Conservation (phyloP, 2,113 vertebrate species). For the Scomber japonicus region DNA sequence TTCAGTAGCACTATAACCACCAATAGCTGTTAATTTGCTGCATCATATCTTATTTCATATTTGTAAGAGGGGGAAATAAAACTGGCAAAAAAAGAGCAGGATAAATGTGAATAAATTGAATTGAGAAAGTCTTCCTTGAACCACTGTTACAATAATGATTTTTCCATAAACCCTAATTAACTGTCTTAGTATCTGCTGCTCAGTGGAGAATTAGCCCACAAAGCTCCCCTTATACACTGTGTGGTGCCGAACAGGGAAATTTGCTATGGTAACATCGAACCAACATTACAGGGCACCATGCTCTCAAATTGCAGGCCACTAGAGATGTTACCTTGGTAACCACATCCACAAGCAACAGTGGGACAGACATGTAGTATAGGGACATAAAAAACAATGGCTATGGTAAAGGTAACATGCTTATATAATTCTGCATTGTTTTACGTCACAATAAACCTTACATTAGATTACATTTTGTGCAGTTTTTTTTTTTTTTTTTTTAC, state of each 20-base stretch:
- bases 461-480: background rate
- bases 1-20: background rate
- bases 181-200: conserved; percentile 61
- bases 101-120: conserved; percentile 36
- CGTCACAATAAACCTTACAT: background rate
- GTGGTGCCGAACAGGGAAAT: conserved; percentile 59
- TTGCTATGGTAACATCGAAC: conserved; percentile 74
- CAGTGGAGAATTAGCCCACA: conserved; percentile 62
- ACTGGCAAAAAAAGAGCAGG: conserved; percentile 18
- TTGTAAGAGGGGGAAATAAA: conserved; percentile 24
- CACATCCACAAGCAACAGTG: conserved; percentile 71
- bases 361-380: conserved; percentile 63
- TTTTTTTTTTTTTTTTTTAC: background rate
- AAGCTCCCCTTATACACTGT: conserved; percentile 60
- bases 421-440: background rate
- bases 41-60: background rate
- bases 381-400: conserved; percentile 56
- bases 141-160: conserved; percentile 72
- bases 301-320: conserved; percentile 79
- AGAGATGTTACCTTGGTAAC: conserved; percentile 86
- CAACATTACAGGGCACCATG: conserved; percentile 75
- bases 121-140: conserved; percentile 54
- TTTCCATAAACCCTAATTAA: conserved; percentile 74
- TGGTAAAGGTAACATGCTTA: conserved; percentile 5
- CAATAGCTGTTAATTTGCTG: background rate